Evolutionary conservation across 2,888 invertebrate species (phyloP), one percentile per base, ranked within the genome.

Genomic region (Phalera bucephala): DNA sequence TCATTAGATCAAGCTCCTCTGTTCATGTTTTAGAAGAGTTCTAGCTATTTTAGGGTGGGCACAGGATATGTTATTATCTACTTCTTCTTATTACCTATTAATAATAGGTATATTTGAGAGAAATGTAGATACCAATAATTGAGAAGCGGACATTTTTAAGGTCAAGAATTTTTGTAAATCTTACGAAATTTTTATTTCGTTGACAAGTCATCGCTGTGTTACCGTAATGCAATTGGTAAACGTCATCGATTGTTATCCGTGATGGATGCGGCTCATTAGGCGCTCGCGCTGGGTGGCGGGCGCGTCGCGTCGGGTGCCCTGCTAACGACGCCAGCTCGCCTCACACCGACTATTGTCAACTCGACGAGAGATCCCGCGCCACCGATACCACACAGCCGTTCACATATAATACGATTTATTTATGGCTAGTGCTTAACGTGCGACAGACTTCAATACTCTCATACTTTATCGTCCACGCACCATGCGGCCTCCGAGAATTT

Each of bases 331-430:
- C 62, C 76, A 25, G 25, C 69, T 72, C 64, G 65, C 53, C 61
- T 72, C 75, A 80, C 76, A 75, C 66, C 67, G 71, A 72, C 74
- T 77, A 82, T 84, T 82, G 80, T 82, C 74, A 64, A 62, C 60
- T 43, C 70, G 71, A 59, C 67, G 69, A 67, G 70, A 69, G 80
- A 86, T 84, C 77, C 69, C 67, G 67, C 64, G 52, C 63, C 61
- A 48, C 60, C 66, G 82, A 83, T 82, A 83, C 66, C 64, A 66
- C 68, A 65, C 66, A 47, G 64, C 72, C 67, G 72, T 74, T 77
- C 72, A 74, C 70, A 71, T 72, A 76, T 79, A 80, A 82, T 82
- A 79, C 78, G 69, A 78, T 77, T 84, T 85, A 87, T 88, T 86
- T 85, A 87, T 81, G 76, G 60, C 72, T 54, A 72, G 71, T 66